Evolutionary conservation across 1,140 invertebrate genomes (phyloP), one percentile per base, ranked within the genome.

Genomic region (Coenobita brevimanus): DNA sequence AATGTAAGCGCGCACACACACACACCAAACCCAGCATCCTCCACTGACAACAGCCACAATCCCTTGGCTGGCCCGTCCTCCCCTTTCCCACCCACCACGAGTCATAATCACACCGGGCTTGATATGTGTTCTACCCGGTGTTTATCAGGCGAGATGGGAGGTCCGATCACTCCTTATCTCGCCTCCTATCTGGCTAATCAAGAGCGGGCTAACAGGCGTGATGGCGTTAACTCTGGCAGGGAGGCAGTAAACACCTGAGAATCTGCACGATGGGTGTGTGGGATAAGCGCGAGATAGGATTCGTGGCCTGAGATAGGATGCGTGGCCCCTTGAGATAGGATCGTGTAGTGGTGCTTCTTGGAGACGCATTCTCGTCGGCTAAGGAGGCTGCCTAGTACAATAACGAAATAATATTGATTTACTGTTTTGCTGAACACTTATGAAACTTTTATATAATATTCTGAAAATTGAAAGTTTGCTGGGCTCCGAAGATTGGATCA

Each of bases 221-320:
- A 86, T 86, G 79, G 64, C 83, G 83, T 86, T 79, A 86, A 86
- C 75, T 78, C 13, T 60, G 75, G 41, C 60, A 69, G 33, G 38
- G 75, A 57, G 75, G 83, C 73, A 86, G 73, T 86, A 86, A 86
- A 86, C 83, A 86, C 75, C 73, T 79, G 73, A 78, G 75, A 50
- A 86, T 82, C 80, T 69, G 62, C 80, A 82, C 80, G 80, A 86
- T 86, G 36, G 30, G 83, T 46, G 46, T 27, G n/a, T n/a, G n/a
- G 24, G 83, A 75, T 79, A 79, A 86, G 79, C 57, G 24, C 71
- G 83, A 79, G 76, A 79, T 86, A 78, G 73, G 73, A 86, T 86
- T 86, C 73, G 54, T n/a, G n/a, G n/a, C n/a, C n/a, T n/a, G n/a
- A n/a, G n/a, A n/a, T n/a, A n/a, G n/a, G n/a, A n/a, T n/a, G n/a